Base-by-base conservation (phyloP, 2,888 invertebrate genomes). In the Microplitis manilae region DNA sequence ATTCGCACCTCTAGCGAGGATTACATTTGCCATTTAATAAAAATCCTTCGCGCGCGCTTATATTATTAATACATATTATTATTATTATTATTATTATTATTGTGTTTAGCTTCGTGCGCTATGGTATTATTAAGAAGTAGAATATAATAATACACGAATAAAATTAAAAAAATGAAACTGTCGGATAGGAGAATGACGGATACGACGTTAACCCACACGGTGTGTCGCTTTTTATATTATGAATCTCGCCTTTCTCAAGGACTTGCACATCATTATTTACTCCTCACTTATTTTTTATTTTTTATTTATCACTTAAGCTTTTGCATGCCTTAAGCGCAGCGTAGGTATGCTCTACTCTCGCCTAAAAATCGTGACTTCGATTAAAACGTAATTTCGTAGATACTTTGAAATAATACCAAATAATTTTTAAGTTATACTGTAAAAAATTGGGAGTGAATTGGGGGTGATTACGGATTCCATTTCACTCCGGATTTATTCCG, bases 1-100 rank as follows among this genome's bases (percentile, higher is more conserved):
- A 85, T 88, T 88, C 88, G 87, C 89, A 88, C 88, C 89, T 89
- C 87, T 65, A 87, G 86, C 86, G 86, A 84, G 85, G 86, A 87
- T 88, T 88, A 87, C 86, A 87, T 73, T 70, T 84, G 86, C 86
- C 86, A 87, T 87, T 87, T 88, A 88, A 86, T 87, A 88, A 88
- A 86, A 50, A 50, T 50, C 84, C 85, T 84, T n/a, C 50, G 50
- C 67, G 71, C 15, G 39, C 60, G 81, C 79, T 80, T 79, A 83
- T 60, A 87, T 65, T 65, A 50, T 50, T 13, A 50, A 50, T 50
- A 50, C 50, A 50, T 13, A 50, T 13, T 50, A 50, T 50, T 50
- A 50, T 50, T 13, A 50, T 13, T 13, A 50, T 30, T 30, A 87
- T 88, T 87, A 17, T 17, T 17, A 17, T 17, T n/a, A 87, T 87